Conservation (phyloP, 2,113 vertebrate species). For the Petaurus breviceps region DNA sequence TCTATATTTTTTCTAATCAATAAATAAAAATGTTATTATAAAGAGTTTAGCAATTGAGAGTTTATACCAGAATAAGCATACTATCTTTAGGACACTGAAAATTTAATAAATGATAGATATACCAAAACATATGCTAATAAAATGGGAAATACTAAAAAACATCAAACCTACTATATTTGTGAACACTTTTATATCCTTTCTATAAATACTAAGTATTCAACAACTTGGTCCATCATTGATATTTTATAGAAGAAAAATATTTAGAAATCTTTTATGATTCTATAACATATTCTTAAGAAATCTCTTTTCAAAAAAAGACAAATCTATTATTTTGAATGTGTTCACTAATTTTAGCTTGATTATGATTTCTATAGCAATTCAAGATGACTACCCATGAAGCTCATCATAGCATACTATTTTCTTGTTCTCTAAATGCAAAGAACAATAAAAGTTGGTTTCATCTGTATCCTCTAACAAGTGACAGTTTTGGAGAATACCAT, state of each 20-base stretch:
- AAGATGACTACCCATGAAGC: background rate
- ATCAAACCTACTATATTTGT: background rate
- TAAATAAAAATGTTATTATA: no score
- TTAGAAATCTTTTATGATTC: background rate
- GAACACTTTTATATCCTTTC: background rate
- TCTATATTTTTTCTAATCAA: no score
- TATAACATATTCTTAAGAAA: background rate
- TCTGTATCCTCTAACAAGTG: conserved; percentile 10
- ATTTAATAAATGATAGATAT: background rate
- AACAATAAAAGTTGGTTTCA: conserved; percentile 47
- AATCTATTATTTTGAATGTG: background rate
- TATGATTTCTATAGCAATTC: background rate
- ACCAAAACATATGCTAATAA: background rate
- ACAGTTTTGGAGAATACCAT: conserved; percentile 51
- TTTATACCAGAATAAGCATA: no score
- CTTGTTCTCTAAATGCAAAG: conserved; percentile 28
- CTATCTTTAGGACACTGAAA: background rate
- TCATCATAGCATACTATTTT: background rate
- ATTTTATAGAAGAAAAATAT: background rate
- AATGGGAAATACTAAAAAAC: conserved; percentile 9
- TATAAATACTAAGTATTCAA: background rate
- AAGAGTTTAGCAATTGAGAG: no score
- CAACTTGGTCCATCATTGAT: background rate
- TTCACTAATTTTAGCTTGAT: background rate
- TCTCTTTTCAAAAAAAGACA: background rate